These are phyloP conservation scores for Egretta garzetta DNA, from an alignment of 2,113 vertebrate species.

Conservation along the genomic window DNA sequence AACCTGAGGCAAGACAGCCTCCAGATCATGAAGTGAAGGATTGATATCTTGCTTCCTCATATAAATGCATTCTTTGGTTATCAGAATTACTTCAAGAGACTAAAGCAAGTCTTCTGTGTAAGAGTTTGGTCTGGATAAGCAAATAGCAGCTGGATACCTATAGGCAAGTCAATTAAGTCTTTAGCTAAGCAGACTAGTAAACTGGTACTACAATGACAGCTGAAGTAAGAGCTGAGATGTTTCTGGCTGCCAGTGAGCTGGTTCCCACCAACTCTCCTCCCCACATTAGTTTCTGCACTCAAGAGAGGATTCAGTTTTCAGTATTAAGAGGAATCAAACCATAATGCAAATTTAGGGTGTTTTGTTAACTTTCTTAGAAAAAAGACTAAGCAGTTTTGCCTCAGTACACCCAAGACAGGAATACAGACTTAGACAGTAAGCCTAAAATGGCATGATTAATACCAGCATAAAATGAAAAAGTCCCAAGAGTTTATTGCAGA, in stretches of 20 bases:
- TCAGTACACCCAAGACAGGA: not conserved
- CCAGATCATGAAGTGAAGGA: not conserved
- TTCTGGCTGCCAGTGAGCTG: not conserved
- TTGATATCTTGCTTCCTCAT: not conserved
- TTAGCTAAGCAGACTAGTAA: not conserved
- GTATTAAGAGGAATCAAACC: not conserved
- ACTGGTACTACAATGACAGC: not conserved
- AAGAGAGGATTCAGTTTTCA: not conserved
- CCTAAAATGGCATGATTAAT: not conserved
- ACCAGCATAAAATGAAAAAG: not conserved
- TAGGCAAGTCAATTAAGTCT: not conserved
- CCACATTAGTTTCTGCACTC: not conserved
- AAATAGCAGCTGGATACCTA: not conserved
- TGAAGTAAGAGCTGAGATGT: not conserved
- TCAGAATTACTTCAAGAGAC: not conserved
- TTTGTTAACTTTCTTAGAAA: not conserved
- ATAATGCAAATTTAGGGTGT: not conserved
- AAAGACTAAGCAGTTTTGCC: not conserved
- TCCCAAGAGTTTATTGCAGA: not conserved
- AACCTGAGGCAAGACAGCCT: not conserved
- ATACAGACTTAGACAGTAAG: not conserved
- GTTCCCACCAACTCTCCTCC: not conserved
- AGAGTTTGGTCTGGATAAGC: not conserved
- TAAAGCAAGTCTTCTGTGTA: not conserved
- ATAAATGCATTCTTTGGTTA: not conserved